Percentiles rank a stretch among this genome's conserved stretches.
Conservation (phyloP, 2,797 vertebrate genomes). For the Sylvia borin region DNA sequence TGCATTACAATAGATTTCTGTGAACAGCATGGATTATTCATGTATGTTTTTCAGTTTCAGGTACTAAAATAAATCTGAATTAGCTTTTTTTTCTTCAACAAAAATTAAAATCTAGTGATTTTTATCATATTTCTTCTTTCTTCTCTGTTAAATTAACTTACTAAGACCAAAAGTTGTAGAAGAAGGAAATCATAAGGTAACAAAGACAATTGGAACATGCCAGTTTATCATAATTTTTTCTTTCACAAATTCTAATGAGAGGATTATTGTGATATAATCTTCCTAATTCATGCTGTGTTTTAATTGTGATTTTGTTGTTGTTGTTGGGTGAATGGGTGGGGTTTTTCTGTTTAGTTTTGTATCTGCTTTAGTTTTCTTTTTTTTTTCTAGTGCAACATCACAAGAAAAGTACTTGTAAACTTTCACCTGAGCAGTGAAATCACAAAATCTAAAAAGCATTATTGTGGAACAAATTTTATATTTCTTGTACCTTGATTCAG, state of each 20-base stretch:
- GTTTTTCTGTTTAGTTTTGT: too few relatives aligned
- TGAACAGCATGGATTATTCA: neutral
- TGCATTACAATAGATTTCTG: neutral
- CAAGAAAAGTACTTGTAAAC: neutral
- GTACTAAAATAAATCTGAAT: neutral
- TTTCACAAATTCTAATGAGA: neutral
- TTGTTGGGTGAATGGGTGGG: neutral
- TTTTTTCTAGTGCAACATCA: neutral
- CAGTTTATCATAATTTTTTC: neutral
- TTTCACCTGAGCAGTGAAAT: neutral
- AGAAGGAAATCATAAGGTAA: neutral
- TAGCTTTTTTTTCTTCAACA: neutral
- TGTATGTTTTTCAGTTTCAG: neutral
- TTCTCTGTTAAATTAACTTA: neutral
- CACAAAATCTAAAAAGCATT: neutral
- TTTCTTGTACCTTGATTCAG: neutral
- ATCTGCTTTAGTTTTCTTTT: neutral
- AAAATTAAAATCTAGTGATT: neutral
- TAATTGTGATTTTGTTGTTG: neutral
- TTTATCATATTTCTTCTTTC: neutral
- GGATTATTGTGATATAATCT: neutral
- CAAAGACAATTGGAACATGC: neutral
- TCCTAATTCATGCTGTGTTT: neutral
- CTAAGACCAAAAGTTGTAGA: neutral
- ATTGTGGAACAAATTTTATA: neutral